A percentile compares a stretch with the other conserved stretches of the same genome.
Conservation (phyloP, 2,113 vertebrate genomes). For the Hippopotamus amphibius region DNA sequence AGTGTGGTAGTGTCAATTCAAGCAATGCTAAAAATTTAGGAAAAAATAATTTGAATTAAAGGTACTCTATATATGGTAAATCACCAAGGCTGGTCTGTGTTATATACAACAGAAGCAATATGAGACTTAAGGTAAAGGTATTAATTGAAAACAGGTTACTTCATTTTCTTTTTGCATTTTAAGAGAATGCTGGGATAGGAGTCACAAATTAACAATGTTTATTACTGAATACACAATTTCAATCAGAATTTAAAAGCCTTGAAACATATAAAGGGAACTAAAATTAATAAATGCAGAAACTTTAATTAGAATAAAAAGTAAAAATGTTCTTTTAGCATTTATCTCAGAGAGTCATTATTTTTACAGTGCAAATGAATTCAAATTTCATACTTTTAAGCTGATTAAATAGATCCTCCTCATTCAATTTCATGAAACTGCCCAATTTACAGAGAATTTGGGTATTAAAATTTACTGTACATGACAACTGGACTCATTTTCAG, state of each 20-base stretch:
- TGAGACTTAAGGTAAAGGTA: background rate
- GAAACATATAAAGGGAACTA: constrained; percentile 72
- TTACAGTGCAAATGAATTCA: constrained; percentile 77
- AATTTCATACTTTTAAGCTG: constrained; percentile 79
- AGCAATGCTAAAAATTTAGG: background rate
- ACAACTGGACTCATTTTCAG: constrained; percentile 85
- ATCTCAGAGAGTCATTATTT: constrained; percentile 81
- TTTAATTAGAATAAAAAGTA: constrained; percentile 83
- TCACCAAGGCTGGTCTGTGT: background rate
- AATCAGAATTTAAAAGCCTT: constrained; percentile 77
- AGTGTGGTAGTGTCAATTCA: background rate
- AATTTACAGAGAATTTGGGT: constrained; percentile 83
- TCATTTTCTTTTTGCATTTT: constrained; percentile 30
- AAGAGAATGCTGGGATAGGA: constrained; percentile 55
- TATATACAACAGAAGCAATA: background rate
- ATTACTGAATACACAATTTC: constrained; percentile 66
- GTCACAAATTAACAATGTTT: constrained; percentile 73
- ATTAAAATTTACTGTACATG: constrained; percentile 86
- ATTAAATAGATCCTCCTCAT: constrained; percentile 82
- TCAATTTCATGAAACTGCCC: constrained; percentile 84
- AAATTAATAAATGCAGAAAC: constrained; percentile 75
- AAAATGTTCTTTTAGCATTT: constrained; percentile 77
- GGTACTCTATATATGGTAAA: background rate
- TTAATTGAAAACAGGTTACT: constrained; percentile 31
- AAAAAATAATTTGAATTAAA: constrained; percentile 35